These are phyloP conservation scores for Acrocephalus kingi DNA, from an alignment of 2,113 vertebrate species.

Conservation along the genomic window DNA sequence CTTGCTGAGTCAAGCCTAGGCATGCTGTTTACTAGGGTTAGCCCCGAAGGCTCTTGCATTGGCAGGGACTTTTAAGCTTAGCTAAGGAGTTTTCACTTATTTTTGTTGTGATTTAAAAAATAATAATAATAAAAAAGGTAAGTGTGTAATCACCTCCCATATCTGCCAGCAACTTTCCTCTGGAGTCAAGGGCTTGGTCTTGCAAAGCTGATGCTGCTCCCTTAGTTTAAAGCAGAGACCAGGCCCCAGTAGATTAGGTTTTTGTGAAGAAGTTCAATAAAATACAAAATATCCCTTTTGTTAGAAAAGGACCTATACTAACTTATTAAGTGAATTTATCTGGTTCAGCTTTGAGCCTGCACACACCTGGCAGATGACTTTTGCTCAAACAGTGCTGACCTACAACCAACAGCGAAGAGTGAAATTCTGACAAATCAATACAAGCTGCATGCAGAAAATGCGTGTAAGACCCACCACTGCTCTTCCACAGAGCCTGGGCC, in stretches of 20 bases:
- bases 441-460: background rate
- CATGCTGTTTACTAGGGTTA: slow-evolving; percentile 55
- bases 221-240: background rate
- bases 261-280: background rate
- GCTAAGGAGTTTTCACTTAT: slow-evolving; percentile 48
- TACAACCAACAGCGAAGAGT: background rate
- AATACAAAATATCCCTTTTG: background rate
- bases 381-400: background rate
- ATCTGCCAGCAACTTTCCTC: background rate
- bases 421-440: background rate
- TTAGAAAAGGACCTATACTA: background rate
- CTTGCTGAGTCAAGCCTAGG: slow-evolving; percentile 68
- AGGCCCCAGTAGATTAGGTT: background rate
- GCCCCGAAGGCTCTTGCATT: slow-evolving; percentile 44
- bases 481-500: background rate
- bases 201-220: background rate
- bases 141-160: background rate
- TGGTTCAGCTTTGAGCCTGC: background rate
- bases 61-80: slow-evolving; percentile 52
- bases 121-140: background rate
- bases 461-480: background rate
- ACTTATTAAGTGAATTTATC: background rate
- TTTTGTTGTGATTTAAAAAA: slow-evolving; percentile 17
- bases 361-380: background rate
- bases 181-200: background rate